phyloP scores from a whole-genome alignment of 2,888 invertebrate genomes.

The Clistopyga incitator region DNA sequence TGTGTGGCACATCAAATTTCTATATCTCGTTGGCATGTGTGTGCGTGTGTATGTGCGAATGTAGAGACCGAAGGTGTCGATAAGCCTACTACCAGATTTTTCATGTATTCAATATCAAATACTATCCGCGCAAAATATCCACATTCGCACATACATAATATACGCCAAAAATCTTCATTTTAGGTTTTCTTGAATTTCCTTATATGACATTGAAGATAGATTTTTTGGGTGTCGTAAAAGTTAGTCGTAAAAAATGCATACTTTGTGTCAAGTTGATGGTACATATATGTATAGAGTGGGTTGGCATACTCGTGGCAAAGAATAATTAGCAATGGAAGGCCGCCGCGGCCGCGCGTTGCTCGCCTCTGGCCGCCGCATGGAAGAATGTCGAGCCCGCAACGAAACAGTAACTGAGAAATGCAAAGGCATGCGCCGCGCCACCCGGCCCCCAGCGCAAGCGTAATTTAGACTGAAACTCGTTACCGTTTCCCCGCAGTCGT shows the following conservation, averaged over 20 bases:
- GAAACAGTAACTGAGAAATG: constrained; percentile 72
- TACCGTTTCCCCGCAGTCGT: constrained; percentile 66
- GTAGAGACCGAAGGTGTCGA: constrained; percentile 5
- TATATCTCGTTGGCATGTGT: constrained; percentile 20
- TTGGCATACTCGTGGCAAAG: constrained; percentile 71
- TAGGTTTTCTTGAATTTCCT: not conserved
- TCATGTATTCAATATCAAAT: not conserved
- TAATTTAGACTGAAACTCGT: constrained; percentile 74
- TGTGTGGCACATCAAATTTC: constrained; percentile 3
- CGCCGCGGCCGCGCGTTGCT: constrained; percentile 35
- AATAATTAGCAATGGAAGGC: constrained; percentile 74
- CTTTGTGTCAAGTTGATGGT: not conserved
- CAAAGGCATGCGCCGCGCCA: constrained; percentile 67
- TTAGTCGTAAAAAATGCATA: not conserved
- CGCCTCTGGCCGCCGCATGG: constrained; percentile 63
- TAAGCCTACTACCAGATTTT: constrained; percentile 6
- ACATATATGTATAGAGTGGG: constrained; percentile 35
- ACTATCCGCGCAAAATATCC: not conserved
- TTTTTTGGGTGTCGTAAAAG: not conserved
- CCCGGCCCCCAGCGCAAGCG: constrained; percentile 52
- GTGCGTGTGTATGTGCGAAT: constrained; percentile 17
- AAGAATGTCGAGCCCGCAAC: constrained; percentile 69
- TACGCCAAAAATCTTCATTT: constrained; percentile 70
- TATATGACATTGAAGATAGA: no score
- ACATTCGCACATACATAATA: no score